phyloP scores from a whole-genome alignment of 2,888 invertebrate genomes.

The Lutraria lutraria region DNA sequence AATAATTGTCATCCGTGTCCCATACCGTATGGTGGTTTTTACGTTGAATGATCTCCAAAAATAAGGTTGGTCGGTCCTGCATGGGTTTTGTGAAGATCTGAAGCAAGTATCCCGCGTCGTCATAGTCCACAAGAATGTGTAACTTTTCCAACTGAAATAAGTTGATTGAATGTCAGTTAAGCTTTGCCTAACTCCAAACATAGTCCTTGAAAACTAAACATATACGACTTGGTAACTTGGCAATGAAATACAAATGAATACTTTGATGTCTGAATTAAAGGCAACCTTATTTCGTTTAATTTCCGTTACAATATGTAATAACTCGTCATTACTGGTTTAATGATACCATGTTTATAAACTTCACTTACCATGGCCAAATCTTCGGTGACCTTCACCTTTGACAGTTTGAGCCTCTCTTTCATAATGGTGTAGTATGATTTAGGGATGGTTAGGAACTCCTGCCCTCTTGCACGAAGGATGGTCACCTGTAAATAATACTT shows the following conservation, averaged over 20 bases:
- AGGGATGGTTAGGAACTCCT: slow-evolving; percentile 96
- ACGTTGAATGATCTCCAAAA: slow-evolving; percentile 98
- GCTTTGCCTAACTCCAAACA: too few relatives aligned
- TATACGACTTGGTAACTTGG: too few relatives aligned
- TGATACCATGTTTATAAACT: too few relatives aligned
- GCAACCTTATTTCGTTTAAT: too few relatives aligned
- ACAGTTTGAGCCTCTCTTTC: slow-evolving; percentile 91
- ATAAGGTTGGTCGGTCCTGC: slow-evolving; percentile 98
- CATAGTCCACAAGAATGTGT: slow-evolving; percentile 98
- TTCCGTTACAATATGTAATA: too few relatives aligned
- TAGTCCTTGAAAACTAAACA: too few relatives aligned
- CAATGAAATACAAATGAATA: too few relatives aligned
- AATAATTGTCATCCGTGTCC: too few relatives aligned
- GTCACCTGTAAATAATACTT: slow-evolving; percentile 83
- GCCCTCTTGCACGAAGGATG: slow-evolving; percentile 93
- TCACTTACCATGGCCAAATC: slow-evolving; percentile 91
- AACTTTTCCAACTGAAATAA: slow-evolving; percentile 90
- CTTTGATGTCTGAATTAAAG: too few relatives aligned
- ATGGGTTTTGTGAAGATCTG: slow-evolving; percentile 99
- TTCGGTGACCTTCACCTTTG: slow-evolving; percentile 94
- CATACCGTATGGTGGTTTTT: slow-evolving; percentile 89
- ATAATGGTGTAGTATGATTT: slow-evolving; percentile 95
- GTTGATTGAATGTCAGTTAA: slow-evolving; percentile 90
- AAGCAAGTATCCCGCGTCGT: slow-evolving; percentile 98
- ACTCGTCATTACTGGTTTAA: too few relatives aligned